Conservation (phyloP, 92 coral and sea anemone genomes). For the Palythoa grandis region DNA sequence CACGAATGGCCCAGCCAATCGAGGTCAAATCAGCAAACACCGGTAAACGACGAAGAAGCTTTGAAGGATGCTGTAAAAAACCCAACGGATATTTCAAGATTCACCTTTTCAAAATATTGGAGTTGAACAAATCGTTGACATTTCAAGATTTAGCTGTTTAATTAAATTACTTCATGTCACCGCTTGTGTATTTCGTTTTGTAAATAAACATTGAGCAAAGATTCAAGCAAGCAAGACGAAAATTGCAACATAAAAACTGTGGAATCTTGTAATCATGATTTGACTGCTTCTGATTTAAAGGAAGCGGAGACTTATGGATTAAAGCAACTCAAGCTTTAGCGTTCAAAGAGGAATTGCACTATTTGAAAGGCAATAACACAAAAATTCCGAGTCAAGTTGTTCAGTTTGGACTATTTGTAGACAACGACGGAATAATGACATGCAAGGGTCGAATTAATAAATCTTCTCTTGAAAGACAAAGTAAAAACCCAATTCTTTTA, state of each 20-base stretch:
- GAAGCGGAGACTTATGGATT: conserved; percentile 59
- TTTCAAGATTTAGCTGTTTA: conserved; percentile 53
- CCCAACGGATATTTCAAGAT: conserved; percentile 25
- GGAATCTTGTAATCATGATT: background rate
- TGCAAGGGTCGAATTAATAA: conserved; percentile 71
- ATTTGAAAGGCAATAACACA: conserved; percentile 42
- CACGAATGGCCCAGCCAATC: conserved; percentile 52
- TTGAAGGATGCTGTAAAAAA: conserved; percentile 50
- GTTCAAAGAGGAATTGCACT: conserved; percentile 53
- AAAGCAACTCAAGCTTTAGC: conserved; percentile 45
- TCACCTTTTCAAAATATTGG: background rate
- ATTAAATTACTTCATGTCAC: conserved; percentile 66
- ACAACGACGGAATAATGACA: conserved; percentile 45
- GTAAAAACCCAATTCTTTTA: conserved; percentile 58
- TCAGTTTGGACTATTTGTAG: conserved; percentile 68
- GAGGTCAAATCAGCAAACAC: conserved; percentile 26
- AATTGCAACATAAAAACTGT: background rate
- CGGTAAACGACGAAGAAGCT: conserved; percentile 42
- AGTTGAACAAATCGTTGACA: conserved; percentile 50
- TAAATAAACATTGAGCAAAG: conserved; percentile 44
- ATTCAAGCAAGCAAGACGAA: background rate
- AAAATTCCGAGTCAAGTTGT: conserved; percentile 45
- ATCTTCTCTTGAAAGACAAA: conserved; percentile 42
- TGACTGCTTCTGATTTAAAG: conserved; percentile 41
- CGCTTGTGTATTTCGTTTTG: conserved; percentile 53